These are phyloP conservation scores for Odontamblyopus rebecca DNA, from an alignment of 2,797 vertebrate species.

Conservation along the genomic window DNA sequence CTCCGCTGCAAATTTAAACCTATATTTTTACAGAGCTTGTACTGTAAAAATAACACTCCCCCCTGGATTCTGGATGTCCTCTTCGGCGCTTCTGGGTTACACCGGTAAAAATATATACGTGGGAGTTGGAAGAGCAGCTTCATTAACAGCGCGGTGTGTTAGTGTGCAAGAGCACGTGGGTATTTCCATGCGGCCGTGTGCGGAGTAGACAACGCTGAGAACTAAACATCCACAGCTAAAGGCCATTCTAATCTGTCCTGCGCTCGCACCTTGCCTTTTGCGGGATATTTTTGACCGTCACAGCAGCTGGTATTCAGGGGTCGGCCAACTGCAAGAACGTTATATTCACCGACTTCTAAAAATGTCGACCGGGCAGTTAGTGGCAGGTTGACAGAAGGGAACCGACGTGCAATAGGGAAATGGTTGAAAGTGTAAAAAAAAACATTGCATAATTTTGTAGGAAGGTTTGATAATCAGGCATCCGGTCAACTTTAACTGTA, in stretches of 20 bases:
- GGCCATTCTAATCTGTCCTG: background rate
- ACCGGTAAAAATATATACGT: constrained; percentile 18
- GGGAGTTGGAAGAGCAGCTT: constrained; percentile 22
- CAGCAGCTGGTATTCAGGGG: constrained; percentile 42
- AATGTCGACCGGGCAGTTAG: constrained; percentile 23
- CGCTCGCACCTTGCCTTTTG: constrained; percentile 16
- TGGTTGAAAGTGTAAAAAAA: constrained; percentile 17
- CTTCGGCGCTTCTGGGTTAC: background rate
- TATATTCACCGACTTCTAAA: constrained; percentile 26
- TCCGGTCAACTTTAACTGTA: background rate
- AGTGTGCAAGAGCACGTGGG: constrained; percentile 62
- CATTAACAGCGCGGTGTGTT: constrained; percentile 57
- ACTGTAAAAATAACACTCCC: constrained; percentile 1
- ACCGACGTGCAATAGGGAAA: constrained; percentile 40
- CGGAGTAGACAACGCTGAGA: background rate
- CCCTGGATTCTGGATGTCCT: background rate
- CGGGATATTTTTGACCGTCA: constrained; percentile 47
- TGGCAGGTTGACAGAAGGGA: constrained; percentile 34
- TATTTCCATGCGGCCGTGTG: constrained; percentile 32
- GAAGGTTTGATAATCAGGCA: background rate
- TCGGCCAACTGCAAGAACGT: constrained; percentile 55
- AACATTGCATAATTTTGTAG: background rate
- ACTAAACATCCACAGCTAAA: constrained; percentile 1
- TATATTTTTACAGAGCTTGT: constrained; percentile 7
- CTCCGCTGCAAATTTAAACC: constrained; percentile 10